These are phyloP conservation scores for Limnodromus scolopaceus DNA, from an alignment of 2,797 vertebrate genomes.

Conservation along the genomic window DNA sequence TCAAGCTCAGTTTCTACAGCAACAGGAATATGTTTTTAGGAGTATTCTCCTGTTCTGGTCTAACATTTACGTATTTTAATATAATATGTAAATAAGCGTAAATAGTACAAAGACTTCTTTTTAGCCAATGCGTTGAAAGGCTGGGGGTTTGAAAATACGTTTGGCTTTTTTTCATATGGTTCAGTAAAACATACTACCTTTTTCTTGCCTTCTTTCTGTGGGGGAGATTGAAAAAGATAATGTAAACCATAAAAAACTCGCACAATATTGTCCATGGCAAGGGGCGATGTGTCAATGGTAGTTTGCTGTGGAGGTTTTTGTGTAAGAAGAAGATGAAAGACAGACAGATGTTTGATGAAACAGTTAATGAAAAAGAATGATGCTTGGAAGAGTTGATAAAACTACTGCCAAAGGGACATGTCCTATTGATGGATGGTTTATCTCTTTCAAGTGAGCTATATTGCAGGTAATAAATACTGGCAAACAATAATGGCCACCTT, in stretches of 20 bases:
- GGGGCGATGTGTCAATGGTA: background rate
- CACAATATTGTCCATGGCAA: background rate
- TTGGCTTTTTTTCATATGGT: background rate
- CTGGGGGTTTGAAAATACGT: background rate
- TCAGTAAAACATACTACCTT: background rate
- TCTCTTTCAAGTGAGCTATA: background rate
- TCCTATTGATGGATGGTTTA: constrained; percentile 26
- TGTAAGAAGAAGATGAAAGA: background rate
- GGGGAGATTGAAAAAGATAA: background rate
- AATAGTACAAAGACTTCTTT: background rate
- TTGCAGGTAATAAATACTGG: constrained; percentile 4
- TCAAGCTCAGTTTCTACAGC: constrained; percentile 6
- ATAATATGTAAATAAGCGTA: background rate
- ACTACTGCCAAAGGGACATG: background rate
- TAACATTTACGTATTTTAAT: background rate
- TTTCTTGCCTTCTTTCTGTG: background rate
- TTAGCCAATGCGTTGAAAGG: background rate
- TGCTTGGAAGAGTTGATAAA: constrained; percentile 3
- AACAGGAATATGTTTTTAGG: background rate
- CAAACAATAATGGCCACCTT: background rate
- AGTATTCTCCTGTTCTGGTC: background rate
- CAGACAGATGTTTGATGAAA: constrained; percentile 11
- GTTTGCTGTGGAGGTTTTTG: background rate
- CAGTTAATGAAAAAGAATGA: constrained; percentile 24
- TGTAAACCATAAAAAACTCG: background rate